Conservation (phyloP, 2,797 vertebrate genomes). For the Brachymystax lenok region DNA sequence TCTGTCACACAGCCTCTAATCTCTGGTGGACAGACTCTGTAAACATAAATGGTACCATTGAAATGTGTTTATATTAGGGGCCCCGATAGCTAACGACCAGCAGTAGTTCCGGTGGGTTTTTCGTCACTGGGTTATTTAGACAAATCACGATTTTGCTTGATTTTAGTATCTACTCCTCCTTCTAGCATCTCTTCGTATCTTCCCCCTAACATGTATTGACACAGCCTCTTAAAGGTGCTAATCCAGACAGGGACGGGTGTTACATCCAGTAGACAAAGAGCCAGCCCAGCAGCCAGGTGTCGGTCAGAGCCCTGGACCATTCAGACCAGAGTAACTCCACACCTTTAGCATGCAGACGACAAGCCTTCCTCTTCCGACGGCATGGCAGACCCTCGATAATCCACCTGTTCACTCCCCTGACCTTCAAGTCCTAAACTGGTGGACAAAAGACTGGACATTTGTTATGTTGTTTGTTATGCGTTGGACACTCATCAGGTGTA, state of each 20-base stretch:
- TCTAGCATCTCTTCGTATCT: background rate
- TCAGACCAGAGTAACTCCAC: background rate
- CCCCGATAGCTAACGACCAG: too few species aligned
- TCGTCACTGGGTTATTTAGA: too few species aligned
- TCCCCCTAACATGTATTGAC: too few species aligned
- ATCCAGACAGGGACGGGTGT: background rate
- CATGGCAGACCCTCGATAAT: slow-evolving; percentile 33
- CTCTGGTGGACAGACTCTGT: background rate
- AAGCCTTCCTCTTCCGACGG: slow-evolving; percentile 13
- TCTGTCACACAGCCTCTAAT: background rate
- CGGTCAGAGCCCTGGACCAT: background rate
- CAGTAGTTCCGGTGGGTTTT: too few species aligned
- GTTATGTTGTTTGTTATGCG: background rate
- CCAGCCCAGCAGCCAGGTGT: background rate
- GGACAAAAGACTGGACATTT: slow-evolving; percentile 18
- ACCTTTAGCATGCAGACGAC: slow-evolving; percentile 15
- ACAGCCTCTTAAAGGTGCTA: background rate
- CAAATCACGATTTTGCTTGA: background rate
- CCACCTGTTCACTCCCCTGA: slow-evolving; percentile 18
- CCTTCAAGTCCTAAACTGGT: slow-evolving; percentile 22
- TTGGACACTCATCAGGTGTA: background rate
- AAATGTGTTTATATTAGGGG: background rate
- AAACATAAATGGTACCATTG: background rate
- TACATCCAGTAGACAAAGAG: background rate
- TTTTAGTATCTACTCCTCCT: background rate